Base-by-base conservation (phyloP, 2,113 vertebrate genomes). In the Corydoras sp. region DNA sequence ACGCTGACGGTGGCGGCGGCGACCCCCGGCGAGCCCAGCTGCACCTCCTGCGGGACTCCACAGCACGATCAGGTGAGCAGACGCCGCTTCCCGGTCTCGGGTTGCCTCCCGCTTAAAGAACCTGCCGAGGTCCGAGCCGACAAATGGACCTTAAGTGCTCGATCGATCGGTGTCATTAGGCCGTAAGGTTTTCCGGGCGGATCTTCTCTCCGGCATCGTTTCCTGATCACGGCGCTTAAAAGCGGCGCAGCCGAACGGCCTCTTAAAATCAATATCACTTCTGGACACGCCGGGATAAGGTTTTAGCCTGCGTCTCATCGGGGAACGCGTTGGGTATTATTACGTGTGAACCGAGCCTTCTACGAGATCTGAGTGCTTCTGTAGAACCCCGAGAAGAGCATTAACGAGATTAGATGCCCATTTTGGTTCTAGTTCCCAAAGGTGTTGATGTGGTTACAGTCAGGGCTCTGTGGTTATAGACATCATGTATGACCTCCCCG, bases 1-100 rank as follows among this genome's bases (percentile, higher is more conserved):
- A 79, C 85, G 53, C 63, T 89, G 73, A 84, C 93, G 61, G 54
- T 56, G 54, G 72, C 91, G 87, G 76, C 89, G 86, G 70, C 79
- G 82, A 71, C 90, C 87, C 83, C 93, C 90, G 76, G 87, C 84
- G 82, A 92, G 85, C 91, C 92, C 2, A 85, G 90, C 35, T 98
- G 93, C 84, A 93, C 91, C 58, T 97, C 94, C n/a, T 98, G 95
- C 76, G 92, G 92, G 24, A 98, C 95, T 6, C 96, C 95, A 0
- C 92, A 96, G 35, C 93, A 95, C 4, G 95, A 99, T 73, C 95
- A 98, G 95, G 96, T 99, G 82, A 79, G 31, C 0, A 30, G 35
- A 43, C 7, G 35, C 35, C 7, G 35, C 4, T 43, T 43, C 4
- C 35, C 7, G 35, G 35, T 43, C 35, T 8, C 7, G 4, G 4